These are phyloP conservation scores for Oreohelix idahoensis DNA, from an alignment of 1,140 invertebrate genomes.

Conservation along the genomic window DNA sequence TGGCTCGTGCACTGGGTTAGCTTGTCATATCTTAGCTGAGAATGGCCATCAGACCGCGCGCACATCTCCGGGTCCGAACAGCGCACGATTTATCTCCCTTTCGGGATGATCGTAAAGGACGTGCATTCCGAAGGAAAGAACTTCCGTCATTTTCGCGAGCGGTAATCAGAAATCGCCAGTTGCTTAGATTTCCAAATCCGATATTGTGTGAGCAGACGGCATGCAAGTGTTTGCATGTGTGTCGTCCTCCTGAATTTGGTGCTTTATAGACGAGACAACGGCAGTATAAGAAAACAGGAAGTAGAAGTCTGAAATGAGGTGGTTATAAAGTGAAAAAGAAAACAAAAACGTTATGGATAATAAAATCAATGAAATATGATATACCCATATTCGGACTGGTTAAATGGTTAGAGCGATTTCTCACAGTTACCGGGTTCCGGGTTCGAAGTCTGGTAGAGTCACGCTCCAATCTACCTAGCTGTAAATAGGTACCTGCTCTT, in stretches of 20 bases:
- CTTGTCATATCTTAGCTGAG: slow-evolving; percentile 20
- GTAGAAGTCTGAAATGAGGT: too few species aligned
- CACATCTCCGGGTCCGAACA: not conserved
- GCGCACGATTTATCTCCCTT: slow-evolving; percentile 6
- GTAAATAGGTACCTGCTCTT: too few species aligned
- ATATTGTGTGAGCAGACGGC: not conserved
- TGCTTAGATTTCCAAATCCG: not conserved
- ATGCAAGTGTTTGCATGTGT: not conserved
- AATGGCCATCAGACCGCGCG: slow-evolving; percentile 5
- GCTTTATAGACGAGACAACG: not conserved
- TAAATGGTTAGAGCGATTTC: too few species aligned
- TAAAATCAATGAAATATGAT: too few species aligned
- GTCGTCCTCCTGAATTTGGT: not conserved
- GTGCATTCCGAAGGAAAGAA: not conserved
- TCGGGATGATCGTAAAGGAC: not conserved
- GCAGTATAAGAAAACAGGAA: not conserved
- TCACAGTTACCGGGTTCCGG: too few species aligned
- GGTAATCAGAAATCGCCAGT: slow-evolving; percentile 5
- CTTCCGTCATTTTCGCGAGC: not conserved
- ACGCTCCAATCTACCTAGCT: too few species aligned
- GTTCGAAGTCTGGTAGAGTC: too few species aligned
- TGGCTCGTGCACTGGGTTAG: slow-evolving; percentile 8
- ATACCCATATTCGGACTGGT: too few species aligned
- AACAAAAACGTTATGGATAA: too few species aligned
- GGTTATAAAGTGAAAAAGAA: too few species aligned